phyloP scores from a whole-genome alignment of 1,140 invertebrate species.

The Tetramorium simillimum region DNA sequence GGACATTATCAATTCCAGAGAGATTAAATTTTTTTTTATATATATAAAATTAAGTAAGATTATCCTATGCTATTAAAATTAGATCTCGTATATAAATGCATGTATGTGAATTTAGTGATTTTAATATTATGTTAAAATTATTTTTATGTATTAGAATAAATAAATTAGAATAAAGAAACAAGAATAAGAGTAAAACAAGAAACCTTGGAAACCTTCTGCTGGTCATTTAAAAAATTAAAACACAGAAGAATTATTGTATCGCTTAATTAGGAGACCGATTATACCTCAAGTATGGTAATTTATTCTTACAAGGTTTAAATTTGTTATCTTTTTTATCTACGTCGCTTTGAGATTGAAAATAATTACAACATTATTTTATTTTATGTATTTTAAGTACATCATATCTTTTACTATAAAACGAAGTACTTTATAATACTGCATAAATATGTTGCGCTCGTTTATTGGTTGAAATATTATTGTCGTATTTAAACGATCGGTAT shows the following conservation, averaged over 20 bases:
- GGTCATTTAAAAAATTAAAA: not conserved
- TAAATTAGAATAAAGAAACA: not conserved
- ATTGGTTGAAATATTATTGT: not conserved
- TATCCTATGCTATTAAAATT: not conserved
- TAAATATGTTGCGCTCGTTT: not conserved
- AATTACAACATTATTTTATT: slow-evolving; percentile 18
- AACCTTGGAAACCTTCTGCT: not conserved
- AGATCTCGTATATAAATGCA: not conserved
- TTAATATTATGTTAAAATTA: not conserved
- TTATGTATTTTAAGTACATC: not conserved
- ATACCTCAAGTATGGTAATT: slow-evolving; percentile 17
- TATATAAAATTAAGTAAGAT: slow-evolving; percentile 14
- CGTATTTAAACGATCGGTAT: not conserved
- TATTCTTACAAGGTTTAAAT: slow-evolving; percentile 31
- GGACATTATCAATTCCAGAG: not conserved
- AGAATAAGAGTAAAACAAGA: not conserved
- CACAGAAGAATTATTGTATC: not conserved
- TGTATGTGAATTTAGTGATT: not conserved
- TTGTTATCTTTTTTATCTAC: not conserved
- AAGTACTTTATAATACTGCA: slow-evolving; percentile 4
- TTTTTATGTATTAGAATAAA: not conserved
- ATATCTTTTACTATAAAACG: not conserved
- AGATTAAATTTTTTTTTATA: not conserved
- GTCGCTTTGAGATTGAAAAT: not conserved
- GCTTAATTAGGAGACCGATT: not conserved